A percentile compares a stretch with the other conserved stretches of the same genome.
These are phyloP conservation scores for Oenanthe melanoleuca DNA, from an alignment of 2,113 vertebrate species.

Conservation along the genomic window DNA sequence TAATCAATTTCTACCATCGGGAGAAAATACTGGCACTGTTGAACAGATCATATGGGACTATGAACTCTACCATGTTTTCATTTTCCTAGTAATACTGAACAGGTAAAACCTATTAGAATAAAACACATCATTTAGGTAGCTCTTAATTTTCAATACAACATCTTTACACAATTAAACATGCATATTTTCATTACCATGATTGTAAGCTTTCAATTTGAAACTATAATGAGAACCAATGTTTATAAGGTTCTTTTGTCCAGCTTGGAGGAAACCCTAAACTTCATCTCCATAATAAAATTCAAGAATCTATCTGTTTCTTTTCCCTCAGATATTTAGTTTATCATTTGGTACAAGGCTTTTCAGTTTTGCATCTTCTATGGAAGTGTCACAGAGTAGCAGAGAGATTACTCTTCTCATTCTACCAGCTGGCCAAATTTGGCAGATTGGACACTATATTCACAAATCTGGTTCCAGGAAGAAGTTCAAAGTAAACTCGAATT, in stretches of 20 bases:
- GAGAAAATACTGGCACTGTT: neutral
- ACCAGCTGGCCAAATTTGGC: rapidly evolving
- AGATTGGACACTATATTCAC: neutral
- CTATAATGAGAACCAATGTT: neutral
- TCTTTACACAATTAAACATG: neutral
- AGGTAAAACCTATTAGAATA: neutral
- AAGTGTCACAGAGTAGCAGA: neutral
- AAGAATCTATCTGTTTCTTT: neutral
- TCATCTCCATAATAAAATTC: rapidly evolving
- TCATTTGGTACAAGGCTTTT: neutral
- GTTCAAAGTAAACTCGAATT: neutral
- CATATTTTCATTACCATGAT: neutral
- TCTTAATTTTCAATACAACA: neutral
- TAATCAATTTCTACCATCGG: neutral
- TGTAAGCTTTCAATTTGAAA: neutral
- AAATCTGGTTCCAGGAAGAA: neutral
- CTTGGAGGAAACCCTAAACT: neutral
- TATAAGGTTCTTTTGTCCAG: neutral
- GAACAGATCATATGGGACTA: neutral
- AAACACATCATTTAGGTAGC: neutral
- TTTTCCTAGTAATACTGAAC: neutral
- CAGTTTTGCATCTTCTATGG: neutral
- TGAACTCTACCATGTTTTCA: neutral
- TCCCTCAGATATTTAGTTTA: rapidly evolving
- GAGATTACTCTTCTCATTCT: neutral